phyloP scores from a whole-genome alignment of 2,797 vertebrate genomes.

The Toxotes lorentzi region DNA sequence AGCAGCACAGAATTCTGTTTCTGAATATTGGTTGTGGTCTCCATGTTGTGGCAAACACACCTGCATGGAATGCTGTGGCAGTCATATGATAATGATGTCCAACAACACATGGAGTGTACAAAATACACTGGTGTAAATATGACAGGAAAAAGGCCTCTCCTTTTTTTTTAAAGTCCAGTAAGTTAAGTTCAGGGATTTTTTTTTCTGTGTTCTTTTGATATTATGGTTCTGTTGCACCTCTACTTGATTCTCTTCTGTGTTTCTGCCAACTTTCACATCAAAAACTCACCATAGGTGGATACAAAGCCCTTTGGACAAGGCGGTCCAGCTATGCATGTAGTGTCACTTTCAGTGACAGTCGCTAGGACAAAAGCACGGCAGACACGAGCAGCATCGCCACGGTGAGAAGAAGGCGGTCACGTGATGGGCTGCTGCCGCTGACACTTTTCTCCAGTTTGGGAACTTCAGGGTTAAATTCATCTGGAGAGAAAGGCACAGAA shows the following conservation, averaged over 20 bases:
- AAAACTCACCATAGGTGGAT: slow-evolving; percentile 47
- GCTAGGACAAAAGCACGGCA: slow-evolving; percentile 91
- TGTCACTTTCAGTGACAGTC: slow-evolving; percentile 37
- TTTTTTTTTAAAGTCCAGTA: slow-evolving; percentile 39
- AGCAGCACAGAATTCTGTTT: slow-evolving; percentile 45
- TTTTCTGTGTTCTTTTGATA: slow-evolving; percentile 30
- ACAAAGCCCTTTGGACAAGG: slow-evolving; percentile 73
- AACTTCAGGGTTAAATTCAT: slow-evolving; percentile 93
- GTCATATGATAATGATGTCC: slow-evolving; percentile 49
- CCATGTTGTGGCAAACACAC: slow-evolving; percentile 45
- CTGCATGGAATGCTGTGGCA: slow-evolving; percentile 54
- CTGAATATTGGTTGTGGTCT: slow-evolving; percentile 39
- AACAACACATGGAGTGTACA: slow-evolving; percentile 54
- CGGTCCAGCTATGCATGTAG: slow-evolving; percentile 58
- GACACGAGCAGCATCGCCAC: slow-evolving; percentile 89
- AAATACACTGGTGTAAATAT: slow-evolving; percentile 60
- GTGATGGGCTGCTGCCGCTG: slow-evolving; percentile 94
- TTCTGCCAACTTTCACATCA: slow-evolving; percentile 48
- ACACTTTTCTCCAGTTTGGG: slow-evolving; percentile 98
- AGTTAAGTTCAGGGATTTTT: slow-evolving; percentile 49
- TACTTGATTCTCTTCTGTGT: slow-evolving; percentile 16
- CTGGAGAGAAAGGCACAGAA: slow-evolving; percentile 74
- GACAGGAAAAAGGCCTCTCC: slow-evolving; percentile 79
- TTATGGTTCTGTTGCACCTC: slow-evolving; percentile 47
- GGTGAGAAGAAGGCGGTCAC: slow-evolving; percentile 93